phyloP scores from a whole-genome alignment of 2,888 invertebrate species.

The Selenia dentaria region DNA sequence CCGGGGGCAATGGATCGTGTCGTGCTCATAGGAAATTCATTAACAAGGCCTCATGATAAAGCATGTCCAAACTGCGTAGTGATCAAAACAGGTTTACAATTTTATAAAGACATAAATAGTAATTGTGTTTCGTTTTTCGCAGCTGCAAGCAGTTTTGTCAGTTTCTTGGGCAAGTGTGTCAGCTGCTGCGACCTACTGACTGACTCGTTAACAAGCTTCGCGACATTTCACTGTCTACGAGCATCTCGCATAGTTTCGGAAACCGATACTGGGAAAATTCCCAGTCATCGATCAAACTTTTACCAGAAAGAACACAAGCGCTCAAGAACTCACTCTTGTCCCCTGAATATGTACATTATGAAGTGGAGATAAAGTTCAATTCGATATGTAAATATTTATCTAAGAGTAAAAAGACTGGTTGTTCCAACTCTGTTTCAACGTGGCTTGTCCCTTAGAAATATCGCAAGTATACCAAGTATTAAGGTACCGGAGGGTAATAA shows the following conservation, averaged over 20 bases:
- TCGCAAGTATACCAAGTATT: too few species aligned
- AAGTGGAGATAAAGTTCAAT: too few species aligned
- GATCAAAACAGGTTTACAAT: conserved; percentile 25
- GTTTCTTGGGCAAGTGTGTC: conserved; percentile 70
- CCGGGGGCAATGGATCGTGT: background rate
- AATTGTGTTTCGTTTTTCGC: conserved; percentile 48
- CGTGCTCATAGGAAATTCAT: conserved; percentile 4
- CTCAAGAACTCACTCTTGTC: background rate
- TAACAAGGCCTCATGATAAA: conserved; percentile 4
- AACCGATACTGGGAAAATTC: conserved; percentile 30
- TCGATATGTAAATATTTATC: too few species aligned
- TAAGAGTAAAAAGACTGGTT: too few species aligned
- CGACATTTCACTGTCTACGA: conserved; percentile 68
- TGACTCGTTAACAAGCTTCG: conserved; percentile 55
- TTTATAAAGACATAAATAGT: conserved; percentile 33
- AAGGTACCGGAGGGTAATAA: too few species aligned
- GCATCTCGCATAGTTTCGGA: conserved; percentile 43
- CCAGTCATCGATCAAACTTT: conserved; percentile 10
- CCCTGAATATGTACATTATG: too few species aligned
- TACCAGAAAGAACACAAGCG: background rate
- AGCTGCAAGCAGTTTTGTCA: conserved; percentile 61
- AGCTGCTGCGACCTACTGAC: conserved; percentile 63
- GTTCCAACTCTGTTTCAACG: too few species aligned
- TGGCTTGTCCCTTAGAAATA: too few species aligned
- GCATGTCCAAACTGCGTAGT: conserved; percentile 4